Evolutionary conservation across 2,797 vertebrate species (phyloP), one percentile per base, ranked within the genome.

Genomic region (Acropternis orthonyx): DNA sequence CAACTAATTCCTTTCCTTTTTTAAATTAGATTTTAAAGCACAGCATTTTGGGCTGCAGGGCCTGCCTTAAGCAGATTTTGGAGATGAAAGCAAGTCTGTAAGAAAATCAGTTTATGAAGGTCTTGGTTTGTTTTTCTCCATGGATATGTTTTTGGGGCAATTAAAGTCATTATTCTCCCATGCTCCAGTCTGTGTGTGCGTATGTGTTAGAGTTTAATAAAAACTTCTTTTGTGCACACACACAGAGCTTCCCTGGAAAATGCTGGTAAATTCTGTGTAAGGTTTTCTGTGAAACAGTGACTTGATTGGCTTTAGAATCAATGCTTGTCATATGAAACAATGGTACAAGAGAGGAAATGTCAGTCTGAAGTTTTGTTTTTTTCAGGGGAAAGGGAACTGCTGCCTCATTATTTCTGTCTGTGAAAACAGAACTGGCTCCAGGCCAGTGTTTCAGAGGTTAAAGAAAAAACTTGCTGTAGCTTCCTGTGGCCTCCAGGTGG

Each of bases 401-500:
- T 92, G 32, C 43, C 39, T 92, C 34, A 65, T 19, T 93, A 79
- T 79, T 90, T 91, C 8, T 86, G 6, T 59, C 27, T 73, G 27
- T 63, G 74, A 73, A 91, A 84, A 80, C 26, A 49, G 83, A 69
- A 88, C 34, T 73, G 76, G 66, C 93, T 92, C 32, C 43, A 79
- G 66, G 54, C 46, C 58, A 73, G 26, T 43, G 71, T 91, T 88
- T 43, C 1, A 7, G 59, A 85, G 69, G 55, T 84, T 87, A 71
- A 71, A 91, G 27, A 48, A 90, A 59, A 89, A 73, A 83, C 81
- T n/a, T 30, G 9, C 84, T 82, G 51, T 88, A 91, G 79, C 80
- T 92, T 80, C 48, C 65, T 85, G 65, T 91, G 82, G 66, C 91
- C 95, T 95, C 88, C 91, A 83, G 80, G 55, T 94, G 92, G 93